A percentile compares a stretch with the other conserved stretches of the same genome.
Conservation (phyloP, 1,140 invertebrate species). For the Hyles euphorbiae region DNA sequence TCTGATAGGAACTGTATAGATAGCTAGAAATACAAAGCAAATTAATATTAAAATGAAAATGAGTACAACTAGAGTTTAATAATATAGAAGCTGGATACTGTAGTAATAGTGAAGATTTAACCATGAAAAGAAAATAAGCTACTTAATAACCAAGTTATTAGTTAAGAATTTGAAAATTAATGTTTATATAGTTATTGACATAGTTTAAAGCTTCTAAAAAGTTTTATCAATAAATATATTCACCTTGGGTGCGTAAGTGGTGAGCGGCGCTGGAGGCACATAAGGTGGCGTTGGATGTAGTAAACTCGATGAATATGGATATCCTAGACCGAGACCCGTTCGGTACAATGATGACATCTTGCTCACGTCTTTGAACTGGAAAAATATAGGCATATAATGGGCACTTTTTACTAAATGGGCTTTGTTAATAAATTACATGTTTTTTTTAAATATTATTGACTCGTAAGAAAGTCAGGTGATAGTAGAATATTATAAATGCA, state of each 20-base stretch:
- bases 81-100: too few species aligned
- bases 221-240: conserved; percentile 7
- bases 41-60: conserved; percentile 1
- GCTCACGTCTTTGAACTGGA: conserved; percentile 91
- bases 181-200: neutral
- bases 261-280: conserved; percentile 77
- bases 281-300: conserved; percentile 78
- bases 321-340: conserved; percentile 81
- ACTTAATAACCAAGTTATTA: too few species aligned
- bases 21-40: neutral
- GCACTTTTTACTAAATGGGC: too few species aligned
- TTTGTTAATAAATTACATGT: neutral
- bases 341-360: conserved; percentile 91
- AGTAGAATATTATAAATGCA: too few species aligned
- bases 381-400: neutral
- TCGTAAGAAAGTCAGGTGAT: too few species aligned
- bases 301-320: conserved; percentile 88
- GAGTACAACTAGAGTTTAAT: neutral
- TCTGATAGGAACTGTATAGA: neutral
- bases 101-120: too few species aligned
- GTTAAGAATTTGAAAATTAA: neutral
- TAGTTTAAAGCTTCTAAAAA: neutral
- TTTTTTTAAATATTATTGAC: neutral
- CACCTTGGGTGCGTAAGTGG: conserved; percentile 92
- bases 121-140: too few species aligned